Conservation (phyloP, 2,113 vertebrate genomes). For the Camelus dromedarius region DNA sequence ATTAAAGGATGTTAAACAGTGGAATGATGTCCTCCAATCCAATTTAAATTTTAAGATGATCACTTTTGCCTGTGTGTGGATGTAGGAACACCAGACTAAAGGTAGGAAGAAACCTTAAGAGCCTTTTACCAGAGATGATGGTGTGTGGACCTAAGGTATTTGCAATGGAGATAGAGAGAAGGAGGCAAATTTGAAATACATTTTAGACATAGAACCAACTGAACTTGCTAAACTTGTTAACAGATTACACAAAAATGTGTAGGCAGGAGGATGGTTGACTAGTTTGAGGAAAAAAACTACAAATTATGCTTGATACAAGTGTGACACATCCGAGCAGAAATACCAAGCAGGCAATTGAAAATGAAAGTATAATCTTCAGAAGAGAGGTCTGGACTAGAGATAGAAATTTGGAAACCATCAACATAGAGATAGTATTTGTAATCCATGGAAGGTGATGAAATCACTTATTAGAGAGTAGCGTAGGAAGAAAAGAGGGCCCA, state of each 20-base stretch:
- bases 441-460: neutral
- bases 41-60: constrained; percentile 27
- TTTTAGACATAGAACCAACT: constrained; percentile 26
- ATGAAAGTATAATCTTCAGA: constrained; percentile 27
- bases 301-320: neutral
- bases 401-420: constrained; percentile 26
- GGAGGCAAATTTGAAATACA: neutral
- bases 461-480: neutral
- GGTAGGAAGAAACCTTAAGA: neutral
- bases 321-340: neutral
- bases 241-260: neutral
- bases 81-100: neutral
- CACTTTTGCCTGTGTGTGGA: neutral
- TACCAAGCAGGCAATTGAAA: neutral
- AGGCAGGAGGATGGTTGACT: neutral
- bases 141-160: constrained; percentile 6
- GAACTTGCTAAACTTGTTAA: neutral
- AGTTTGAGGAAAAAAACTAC: neutral
- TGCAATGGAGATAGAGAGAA: neutral
- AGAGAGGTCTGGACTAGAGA: neutral
- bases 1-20: constrained; percentile 38
- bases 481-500: constrained; percentile 11
- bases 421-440: constrained; percentile 16
- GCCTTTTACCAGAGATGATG: neutral
- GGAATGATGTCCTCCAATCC: neutral